phyloP scores from a whole-genome alignment of 2,888 invertebrate species.

The Eristalis arbustorum region DNA sequence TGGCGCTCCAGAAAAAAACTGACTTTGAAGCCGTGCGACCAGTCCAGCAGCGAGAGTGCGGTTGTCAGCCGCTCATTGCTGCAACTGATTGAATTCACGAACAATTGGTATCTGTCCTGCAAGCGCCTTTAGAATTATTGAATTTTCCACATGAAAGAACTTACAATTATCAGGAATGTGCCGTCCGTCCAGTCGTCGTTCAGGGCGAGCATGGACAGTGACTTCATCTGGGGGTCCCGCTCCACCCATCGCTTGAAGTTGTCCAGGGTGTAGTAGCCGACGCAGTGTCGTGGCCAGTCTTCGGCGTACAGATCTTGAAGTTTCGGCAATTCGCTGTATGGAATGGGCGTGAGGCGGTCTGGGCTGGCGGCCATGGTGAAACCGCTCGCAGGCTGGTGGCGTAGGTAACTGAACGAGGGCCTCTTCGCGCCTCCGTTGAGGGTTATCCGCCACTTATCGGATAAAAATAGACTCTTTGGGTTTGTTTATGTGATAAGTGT shows the following conservation, averaged over 20 bases:
- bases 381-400: not conserved
- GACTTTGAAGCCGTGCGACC: slow-evolving; percentile 23
- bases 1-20: slow-evolving; percentile 23
- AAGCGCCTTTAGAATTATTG: not conserved
- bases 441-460: slow-evolving; percentile 12
- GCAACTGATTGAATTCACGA: slow-evolving; percentile 74
- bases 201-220: slow-evolving; percentile 75
- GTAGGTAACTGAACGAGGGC: not conserved
- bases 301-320: slow-evolving; percentile 66
- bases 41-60: slow-evolving; percentile 49
- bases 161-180: slow-evolving; percentile 72
- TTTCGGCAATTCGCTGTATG: slow-evolving; percentile 50
- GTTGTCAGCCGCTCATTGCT: slow-evolving; percentile 55
- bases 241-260: slow-evolving; percentile 73
- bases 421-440: not conserved
- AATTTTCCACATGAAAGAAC: not conserved
- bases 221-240: slow-evolving; percentile 69
- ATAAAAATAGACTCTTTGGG: slow-evolving; percentile 6
- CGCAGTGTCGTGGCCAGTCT: slow-evolving; percentile 70
- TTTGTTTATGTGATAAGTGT: slow-evolving; percentile 27
- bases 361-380: not conserved
- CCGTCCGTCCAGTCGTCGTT: slow-evolving; percentile 76
- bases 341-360: slow-evolving; percentile 65
- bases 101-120: slow-evolving; percentile 78
- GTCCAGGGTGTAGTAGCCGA: slow-evolving; percentile 73